Evolutionary conservation across 1,140 invertebrate species (phyloP).

Genomic region (Liolophura sinensis): DNA sequence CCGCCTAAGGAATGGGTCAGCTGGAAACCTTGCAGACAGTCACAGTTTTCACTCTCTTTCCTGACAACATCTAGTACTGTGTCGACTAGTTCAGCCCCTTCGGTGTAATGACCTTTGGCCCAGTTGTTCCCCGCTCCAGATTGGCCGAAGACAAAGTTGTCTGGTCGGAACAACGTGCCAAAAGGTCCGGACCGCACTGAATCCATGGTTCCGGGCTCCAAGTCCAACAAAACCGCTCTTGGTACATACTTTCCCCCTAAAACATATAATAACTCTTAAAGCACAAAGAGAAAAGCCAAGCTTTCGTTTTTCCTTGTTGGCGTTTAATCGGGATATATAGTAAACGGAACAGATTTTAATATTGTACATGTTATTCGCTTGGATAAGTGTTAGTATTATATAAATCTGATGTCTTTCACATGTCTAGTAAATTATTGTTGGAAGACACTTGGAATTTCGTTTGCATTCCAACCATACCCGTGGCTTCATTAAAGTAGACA

Average conservation of each 20-base stretch:
- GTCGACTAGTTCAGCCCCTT: constrained; percentile 79
- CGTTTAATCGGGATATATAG: no score
- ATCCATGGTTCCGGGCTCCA: constrained; percentile 95
- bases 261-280: background rate
- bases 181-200: constrained; percentile 84
- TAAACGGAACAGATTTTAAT: no score
- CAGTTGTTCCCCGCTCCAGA: constrained; percentile 84
- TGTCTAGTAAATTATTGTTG: no score
- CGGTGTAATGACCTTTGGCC: constrained; percentile 83
- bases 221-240: constrained; percentile 83
- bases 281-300: no score
- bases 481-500: constrained; percentile 61
- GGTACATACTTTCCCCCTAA: constrained; percentile 82
- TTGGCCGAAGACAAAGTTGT: constrained; percentile 85
- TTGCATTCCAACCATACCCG: no score
- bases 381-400: no score
- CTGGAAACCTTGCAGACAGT: constrained; percentile 12
- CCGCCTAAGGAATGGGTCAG: constrained; percentile 5
- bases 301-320: no score
- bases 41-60: constrained; percentile 9
- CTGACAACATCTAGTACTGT: constrained; percentile 16
- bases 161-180: constrained; percentile 78
- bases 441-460: no score
- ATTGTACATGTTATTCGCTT: no score
- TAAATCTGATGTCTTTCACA: no score